Conservation (phyloP, 2,113 vertebrate species). For the Pitta sordida region DNA sequence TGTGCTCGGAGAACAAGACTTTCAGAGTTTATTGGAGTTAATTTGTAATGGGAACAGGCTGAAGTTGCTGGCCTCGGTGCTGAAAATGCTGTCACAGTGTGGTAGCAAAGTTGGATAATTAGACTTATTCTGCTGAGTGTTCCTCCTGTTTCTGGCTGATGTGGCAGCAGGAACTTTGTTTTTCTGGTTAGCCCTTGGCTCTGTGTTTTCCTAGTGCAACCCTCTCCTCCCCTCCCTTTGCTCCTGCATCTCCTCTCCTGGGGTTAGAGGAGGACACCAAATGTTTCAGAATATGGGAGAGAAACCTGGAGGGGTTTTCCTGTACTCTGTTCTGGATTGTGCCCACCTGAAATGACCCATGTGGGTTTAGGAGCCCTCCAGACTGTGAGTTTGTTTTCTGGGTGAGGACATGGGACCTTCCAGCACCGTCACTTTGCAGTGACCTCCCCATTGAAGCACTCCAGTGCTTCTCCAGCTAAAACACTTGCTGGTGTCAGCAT, state of each 20-base stretch:
- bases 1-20: neutral
- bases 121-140: neutral
- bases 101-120: neutral
- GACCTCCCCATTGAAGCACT: neutral
- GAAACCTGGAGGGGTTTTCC: neutral
- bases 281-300: neutral
- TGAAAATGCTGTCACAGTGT: neutral
- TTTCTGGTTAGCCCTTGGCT: neutral
- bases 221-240: neutral
- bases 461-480: neutral
- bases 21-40: neutral
- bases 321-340: neutral
- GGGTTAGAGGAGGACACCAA: neutral
- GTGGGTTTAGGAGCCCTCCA: neutral
- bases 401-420: too few relatives aligned
- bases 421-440: neutral
- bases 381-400: fast-evolving
- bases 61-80: neutral
- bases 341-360: neutral
- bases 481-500: neutral
- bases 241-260: neutral
- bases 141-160: neutral
- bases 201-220: neutral
- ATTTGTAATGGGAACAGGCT: neutral
- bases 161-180: neutral